phyloP scores from a whole-genome alignment of 2,113 vertebrate species.

The Semnornis frantzii region DNA sequence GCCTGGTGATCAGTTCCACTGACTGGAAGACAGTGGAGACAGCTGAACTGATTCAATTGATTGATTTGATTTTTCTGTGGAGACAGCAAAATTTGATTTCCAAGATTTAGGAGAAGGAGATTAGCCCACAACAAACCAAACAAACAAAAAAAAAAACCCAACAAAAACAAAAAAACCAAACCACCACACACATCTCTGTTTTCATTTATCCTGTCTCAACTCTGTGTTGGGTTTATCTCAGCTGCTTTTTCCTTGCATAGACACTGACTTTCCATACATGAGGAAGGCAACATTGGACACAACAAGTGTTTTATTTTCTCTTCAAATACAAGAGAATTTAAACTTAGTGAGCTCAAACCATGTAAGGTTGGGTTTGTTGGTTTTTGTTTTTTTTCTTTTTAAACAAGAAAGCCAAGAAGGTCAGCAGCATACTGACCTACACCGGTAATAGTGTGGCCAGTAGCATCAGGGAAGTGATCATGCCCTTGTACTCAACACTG shows the following conservation, averaged over 20 bases:
- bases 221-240: not conserved
- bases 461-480: too few relatives aligned
- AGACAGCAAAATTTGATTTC: not conserved
- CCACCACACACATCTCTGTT: not conserved
- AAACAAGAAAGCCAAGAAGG: too few relatives aligned
- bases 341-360: not conserved
- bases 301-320: fast-evolving
- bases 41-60: too few relatives aligned
- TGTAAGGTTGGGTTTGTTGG: not conserved
- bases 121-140: not conserved
- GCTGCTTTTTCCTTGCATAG: not conserved
- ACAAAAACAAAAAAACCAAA: not conserved
- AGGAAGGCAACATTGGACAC: not conserved
- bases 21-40: too few relatives aligned
- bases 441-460: too few relatives aligned
- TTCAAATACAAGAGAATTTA: not conserved
- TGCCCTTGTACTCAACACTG: too few relatives aligned
- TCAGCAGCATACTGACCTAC: too few relatives aligned
- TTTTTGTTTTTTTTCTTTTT: too few relatives aligned
- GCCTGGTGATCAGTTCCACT: not conserved
- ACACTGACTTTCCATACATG: too few relatives aligned
- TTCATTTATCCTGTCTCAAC: not conserved
- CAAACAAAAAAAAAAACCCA: too few relatives aligned
- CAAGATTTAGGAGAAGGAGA: not conserved
- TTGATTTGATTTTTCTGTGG: too few relatives aligned